Conservation (phyloP, 2,888 invertebrate genomes). For the Megalurothrips usitatus region DNA sequence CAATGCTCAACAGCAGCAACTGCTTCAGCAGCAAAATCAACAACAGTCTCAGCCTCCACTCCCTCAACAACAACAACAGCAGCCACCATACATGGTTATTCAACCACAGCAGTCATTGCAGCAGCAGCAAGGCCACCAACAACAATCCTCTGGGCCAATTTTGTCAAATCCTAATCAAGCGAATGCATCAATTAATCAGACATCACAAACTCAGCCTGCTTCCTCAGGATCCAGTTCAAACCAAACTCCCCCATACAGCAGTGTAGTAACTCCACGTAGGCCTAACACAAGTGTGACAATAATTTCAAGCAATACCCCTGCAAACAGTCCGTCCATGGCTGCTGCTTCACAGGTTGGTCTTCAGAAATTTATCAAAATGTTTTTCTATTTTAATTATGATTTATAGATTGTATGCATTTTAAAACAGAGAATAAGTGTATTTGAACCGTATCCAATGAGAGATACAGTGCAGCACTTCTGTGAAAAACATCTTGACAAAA, state of each 20-base stretch:
- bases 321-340: constrained; percentile 39
- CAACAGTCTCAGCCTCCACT: background rate
- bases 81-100: background rate
- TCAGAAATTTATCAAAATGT: constrained; percentile 17
- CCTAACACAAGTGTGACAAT: constrained; percentile 74
- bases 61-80: background rate
- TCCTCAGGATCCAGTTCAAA: background rate
- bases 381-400: background rate
- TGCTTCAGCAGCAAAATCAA: background rate
- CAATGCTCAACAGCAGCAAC: background rate
- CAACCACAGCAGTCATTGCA: background rate
- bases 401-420: background rate
- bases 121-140: background rate
- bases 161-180: background rate
- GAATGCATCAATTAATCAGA: background rate
- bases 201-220: background rate
- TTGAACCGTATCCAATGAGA: constrained; percentile 86
- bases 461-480: constrained; percentile 94
- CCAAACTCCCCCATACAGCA: background rate
- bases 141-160: background rate
- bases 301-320: constrained; percentile 49
- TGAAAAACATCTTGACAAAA: constrained; percentile 89
- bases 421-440: constrained; percentile 68
- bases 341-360: constrained; percentile 41
- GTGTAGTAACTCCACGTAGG: constrained; percentile 44